Conservation (phyloP, 2,888 invertebrate genomes). For the Dryocosmus kuriphilus region DNA sequence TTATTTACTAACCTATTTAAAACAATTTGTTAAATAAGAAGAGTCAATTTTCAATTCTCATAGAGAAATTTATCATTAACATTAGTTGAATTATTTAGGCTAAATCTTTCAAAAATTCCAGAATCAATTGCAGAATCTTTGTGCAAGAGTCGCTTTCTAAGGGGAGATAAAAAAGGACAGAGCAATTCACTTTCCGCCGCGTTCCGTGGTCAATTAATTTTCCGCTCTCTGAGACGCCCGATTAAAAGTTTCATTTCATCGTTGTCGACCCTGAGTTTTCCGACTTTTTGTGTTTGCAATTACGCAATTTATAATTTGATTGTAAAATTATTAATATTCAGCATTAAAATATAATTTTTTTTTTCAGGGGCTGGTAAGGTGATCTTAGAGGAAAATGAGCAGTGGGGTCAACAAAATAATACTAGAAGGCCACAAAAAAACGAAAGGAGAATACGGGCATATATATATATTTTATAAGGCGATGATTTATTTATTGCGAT, state of each 20-base stretch:
- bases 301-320: neutral
- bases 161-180: conserved; percentile 22
- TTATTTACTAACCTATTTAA: neutral
- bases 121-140: conserved; percentile 27
- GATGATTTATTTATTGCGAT: conserved; percentile 22
- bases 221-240: conserved; percentile 25
- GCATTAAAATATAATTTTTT: neutral
- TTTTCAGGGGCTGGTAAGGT: conserved; percentile 8
- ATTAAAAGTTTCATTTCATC: conserved; percentile 1
- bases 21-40: neutral
- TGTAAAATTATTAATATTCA: neutral
- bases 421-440: neutral
- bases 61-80: neutral
- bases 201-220: conserved; percentile 20
- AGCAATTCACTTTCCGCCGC: neutral
- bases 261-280: neutral
- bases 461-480: conserved; percentile 13
- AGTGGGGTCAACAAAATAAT: conserved; percentile 2
- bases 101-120: neutral
- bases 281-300: neutral
- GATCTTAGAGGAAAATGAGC: neutral
- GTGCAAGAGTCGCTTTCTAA: conserved; percentile 28
- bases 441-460: neutral
- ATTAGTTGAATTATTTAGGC: neutral
- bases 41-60: neutral